A percentile compares a stretch with the other conserved stretches of the same genome.
phyloP scores from a whole-genome alignment of 2,888 invertebrate genomes.

The Hedya salicella region DNA sequence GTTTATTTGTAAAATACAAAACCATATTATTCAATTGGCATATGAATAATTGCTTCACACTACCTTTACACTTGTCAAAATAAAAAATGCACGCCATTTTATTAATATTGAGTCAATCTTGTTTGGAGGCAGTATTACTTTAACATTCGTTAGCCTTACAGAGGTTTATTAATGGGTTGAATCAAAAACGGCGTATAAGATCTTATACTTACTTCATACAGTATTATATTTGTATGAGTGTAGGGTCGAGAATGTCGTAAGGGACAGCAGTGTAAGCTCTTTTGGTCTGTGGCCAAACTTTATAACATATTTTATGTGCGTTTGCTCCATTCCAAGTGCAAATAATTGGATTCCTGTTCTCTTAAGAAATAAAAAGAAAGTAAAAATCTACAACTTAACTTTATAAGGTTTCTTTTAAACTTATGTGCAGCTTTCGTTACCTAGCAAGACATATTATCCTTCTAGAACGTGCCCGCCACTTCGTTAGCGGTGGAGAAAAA shows the following conservation, averaged over 20 bases:
- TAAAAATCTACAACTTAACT: too few relatives aligned
- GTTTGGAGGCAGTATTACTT: not conserved
- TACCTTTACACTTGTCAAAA: constrained; percentile 10
- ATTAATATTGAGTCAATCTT: not conserved
- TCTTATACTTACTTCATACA: not conserved
- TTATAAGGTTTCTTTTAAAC: too few relatives aligned
- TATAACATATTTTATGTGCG: constrained; percentile 2
- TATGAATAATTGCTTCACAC: constrained; percentile 13
- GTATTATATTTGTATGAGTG: not conserved
- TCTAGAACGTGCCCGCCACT: too few relatives aligned
- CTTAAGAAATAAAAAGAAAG: not conserved
- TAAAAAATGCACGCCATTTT: not conserved
- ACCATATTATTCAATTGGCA: constrained; percentile 13
- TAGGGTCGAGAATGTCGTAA: not conserved
- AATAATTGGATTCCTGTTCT: constrained; percentile 6
- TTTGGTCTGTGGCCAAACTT: not conserved
- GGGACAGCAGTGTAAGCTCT: not conserved
- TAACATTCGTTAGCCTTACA: not conserved
- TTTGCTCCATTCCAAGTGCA: not conserved
- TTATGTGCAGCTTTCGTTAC: too few relatives aligned
- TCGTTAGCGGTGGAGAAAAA: too few relatives aligned
- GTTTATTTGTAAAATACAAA: too few relatives aligned
- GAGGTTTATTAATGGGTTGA: not conserved
- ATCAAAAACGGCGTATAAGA: not conserved
- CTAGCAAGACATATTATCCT: too few relatives aligned